A percentile compares a stretch with the other conserved stretches of the same genome.
These are phyloP conservation scores for Anthophora plumipes DNA, from an alignment of 2,888 invertebrate species.

Conservation along the genomic window DNA sequence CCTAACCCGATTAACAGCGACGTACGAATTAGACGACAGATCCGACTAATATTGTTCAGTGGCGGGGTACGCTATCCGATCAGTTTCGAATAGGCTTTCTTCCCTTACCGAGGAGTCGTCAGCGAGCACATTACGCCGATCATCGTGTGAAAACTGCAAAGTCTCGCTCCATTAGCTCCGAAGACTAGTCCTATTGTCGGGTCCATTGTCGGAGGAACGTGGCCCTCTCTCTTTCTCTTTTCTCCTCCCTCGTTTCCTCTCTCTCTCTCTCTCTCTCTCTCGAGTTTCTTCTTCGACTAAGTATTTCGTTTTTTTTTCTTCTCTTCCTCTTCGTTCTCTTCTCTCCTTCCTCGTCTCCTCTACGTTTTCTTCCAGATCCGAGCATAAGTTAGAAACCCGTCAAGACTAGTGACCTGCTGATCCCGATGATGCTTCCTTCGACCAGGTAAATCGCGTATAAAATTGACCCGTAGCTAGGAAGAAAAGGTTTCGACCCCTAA, in stretches of 20 bases:
- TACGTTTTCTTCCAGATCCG: slow-evolving; percentile 51
- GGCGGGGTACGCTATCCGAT: slow-evolving; percentile 53
- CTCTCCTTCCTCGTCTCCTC: slow-evolving; percentile 13
- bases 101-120: slow-evolving; percentile 44
- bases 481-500: slow-evolving; percentile 45
- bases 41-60: slow-evolving; percentile 64
- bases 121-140: slow-evolving; percentile 65
- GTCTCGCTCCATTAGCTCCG: slow-evolving; percentile 78
- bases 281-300: background rate
- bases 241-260: background rate
- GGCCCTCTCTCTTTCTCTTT: slow-evolving; percentile 51
- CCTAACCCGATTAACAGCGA: slow-evolving; percentile 73
- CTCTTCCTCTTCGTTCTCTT: background rate
- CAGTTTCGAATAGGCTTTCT: slow-evolving; percentile 53
- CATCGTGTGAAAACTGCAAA: slow-evolving; percentile 79
- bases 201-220: slow-evolving; percentile 70
- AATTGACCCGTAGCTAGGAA: slow-evolving; percentile 48
- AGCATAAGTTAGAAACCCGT: slow-evolving; percentile 53
- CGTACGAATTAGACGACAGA: slow-evolving; percentile 17
- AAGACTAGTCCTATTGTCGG: slow-evolving; percentile 73
- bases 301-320: slow-evolving; percentile 28
- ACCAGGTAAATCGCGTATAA: slow-evolving; percentile 70
- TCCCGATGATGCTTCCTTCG: slow-evolving; percentile 52
- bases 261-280: background rate
- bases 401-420: slow-evolving; percentile 59